Conservation (phyloP, 2,113 vertebrate species). For the Phaethon lepturus region DNA sequence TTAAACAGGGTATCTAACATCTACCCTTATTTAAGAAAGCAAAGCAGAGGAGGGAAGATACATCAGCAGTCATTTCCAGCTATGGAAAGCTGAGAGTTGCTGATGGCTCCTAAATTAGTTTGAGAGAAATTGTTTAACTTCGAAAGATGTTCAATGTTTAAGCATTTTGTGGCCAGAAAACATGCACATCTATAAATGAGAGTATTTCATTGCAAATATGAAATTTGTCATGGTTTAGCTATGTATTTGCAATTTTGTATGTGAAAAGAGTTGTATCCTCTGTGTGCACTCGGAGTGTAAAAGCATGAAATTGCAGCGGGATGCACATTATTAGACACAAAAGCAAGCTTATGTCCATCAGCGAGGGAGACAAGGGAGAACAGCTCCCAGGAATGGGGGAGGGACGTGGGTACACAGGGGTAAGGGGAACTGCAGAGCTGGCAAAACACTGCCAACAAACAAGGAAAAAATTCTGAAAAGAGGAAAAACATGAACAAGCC, state of each 20-base stretch:
- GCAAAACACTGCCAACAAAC: not conserved
- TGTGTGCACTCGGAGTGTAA: not conserved
- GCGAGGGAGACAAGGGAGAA: not conserved
- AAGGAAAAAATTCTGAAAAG: accelerated
- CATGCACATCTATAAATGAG: not conserved
- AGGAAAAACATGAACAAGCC: not conserved
- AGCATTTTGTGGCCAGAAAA: not conserved
- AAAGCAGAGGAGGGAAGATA: not conserved
- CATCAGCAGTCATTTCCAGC: not conserved
- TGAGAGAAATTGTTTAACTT: not conserved
- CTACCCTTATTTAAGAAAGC: not conserved
- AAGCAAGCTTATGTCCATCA: not conserved
- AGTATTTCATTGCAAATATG: not conserved
- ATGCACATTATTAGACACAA: not conserved
- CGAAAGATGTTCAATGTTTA: not conserved
- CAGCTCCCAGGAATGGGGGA: not conserved
- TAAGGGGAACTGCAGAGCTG: not conserved
- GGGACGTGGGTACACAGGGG: not conserved
- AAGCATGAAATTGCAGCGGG: not conserved
- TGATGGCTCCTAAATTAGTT: not conserved
- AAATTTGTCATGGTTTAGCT: not conserved
- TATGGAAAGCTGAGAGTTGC: not conserved
- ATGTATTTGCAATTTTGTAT: not conserved
- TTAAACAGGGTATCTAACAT: not conserved
- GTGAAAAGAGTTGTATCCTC: not conserved